Evolutionary conservation across 2,797 vertebrate genomes (phyloP).

Genomic region (Chromobotia macracanthus): DNA sequence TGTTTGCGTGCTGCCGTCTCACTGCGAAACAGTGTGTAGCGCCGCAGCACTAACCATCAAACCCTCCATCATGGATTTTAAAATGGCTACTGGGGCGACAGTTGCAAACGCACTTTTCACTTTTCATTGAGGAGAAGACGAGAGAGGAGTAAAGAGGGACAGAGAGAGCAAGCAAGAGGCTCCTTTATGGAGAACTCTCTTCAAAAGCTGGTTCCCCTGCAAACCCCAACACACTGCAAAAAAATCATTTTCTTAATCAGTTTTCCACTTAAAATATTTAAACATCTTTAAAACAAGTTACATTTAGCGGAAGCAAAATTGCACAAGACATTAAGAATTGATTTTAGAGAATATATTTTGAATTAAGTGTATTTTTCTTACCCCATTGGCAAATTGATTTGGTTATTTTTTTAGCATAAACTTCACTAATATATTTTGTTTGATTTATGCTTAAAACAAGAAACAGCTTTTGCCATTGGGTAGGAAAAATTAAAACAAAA

Average conservation of each 20-base stretch:
- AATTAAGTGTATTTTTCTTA: background rate
- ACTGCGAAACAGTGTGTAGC: slow-evolving; percentile 31
- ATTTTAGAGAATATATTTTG: background rate
- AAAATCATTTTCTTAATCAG: background rate
- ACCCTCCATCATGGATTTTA: slow-evolving; percentile 55
- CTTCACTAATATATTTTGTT: background rate
- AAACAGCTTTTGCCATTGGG: background rate
- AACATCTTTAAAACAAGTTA: background rate
- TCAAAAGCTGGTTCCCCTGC: background rate
- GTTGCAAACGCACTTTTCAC: background rate
- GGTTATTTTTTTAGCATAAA: background rate
- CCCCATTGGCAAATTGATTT: background rate
- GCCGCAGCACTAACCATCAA: slow-evolving; percentile 19
- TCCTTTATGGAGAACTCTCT: background rate
- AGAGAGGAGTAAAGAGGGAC: background rate
- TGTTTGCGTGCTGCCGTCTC: slow-evolving; percentile 27
- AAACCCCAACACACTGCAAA: background rate
- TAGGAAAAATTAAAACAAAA: background rate
- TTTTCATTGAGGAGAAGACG: background rate
- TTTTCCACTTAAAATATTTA: background rate
- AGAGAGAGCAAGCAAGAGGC: background rate
- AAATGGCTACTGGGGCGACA: slow-evolving; percentile 56
- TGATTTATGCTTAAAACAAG: background rate
- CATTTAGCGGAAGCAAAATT: background rate
- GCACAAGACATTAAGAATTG: background rate